A percentile compares a stretch with the other conserved stretches of the same genome.
These are phyloP conservation scores for Bolinopsis microptera DNA, from an alignment of 37 sponge, comb jelly and placozoan genomes.

Conservation along the genomic window DNA sequence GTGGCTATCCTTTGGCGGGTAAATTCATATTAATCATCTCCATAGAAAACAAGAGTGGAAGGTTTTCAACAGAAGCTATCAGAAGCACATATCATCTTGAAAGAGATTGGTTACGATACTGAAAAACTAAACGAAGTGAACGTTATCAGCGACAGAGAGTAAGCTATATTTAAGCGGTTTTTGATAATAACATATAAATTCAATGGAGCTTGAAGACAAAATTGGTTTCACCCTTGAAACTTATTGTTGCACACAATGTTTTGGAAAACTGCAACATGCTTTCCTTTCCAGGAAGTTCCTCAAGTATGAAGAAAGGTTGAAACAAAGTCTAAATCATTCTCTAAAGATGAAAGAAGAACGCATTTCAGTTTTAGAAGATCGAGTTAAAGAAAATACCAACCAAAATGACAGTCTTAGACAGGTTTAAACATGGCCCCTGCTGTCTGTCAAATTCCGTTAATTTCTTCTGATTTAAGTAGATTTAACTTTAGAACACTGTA, in stretches of 20 bases:
- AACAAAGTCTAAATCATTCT: constrained; percentile 23
- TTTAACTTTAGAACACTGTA: no score
- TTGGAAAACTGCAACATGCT: neutral
- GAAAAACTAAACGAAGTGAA: constrained; percentile 35
- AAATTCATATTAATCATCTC: no score
- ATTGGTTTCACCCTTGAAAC: neutral
- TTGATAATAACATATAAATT: no score
- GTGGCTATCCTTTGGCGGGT: no score
- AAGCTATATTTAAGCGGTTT: constrained; percentile 21
- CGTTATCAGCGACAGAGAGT: constrained; percentile 46
- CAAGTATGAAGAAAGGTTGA: constrained; percentile 40
- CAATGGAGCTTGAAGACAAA: no score
- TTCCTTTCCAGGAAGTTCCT: constrained; percentile 45
- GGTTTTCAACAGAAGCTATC: neutral
- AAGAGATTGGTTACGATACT: constrained; percentile 56
- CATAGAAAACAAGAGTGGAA: constrained; percentile 23
- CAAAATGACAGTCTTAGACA: constrained; percentile 54
- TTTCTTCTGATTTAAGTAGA: no score
- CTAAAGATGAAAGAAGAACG: constrained; percentile 53
- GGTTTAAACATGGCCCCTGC: no score
- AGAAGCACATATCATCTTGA: neutral
- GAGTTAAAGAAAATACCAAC: constrained; percentile 43
- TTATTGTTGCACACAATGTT: no score
- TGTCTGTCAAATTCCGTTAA: no score
- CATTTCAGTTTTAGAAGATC: constrained; percentile 38